A percentile compares a stretch with the other conserved stretches of the same genome.
Evolutionary conservation across 2,113 vertebrate genomes (phyloP).

Genomic region (Menura novaehollandiae): DNA sequence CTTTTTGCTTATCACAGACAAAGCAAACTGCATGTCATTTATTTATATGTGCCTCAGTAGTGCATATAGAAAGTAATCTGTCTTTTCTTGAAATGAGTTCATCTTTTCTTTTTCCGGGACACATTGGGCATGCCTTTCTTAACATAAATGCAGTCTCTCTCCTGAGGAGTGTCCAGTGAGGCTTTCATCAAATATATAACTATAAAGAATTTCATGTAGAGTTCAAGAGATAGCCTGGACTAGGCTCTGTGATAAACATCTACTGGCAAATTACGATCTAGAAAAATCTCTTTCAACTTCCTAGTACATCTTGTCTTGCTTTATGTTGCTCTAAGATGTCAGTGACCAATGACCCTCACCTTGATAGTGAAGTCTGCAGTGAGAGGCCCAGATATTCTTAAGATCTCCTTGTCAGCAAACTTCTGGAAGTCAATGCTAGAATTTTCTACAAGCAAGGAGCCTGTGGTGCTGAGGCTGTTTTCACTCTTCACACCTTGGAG

Average conservation of each 20-base stretch:
- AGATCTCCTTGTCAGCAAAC: constrained; percentile 88
- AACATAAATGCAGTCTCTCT: not conserved
- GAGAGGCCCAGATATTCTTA: constrained; percentile 88
- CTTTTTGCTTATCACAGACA: not conserved
- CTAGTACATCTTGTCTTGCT: not conserved
- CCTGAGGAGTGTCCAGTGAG: not conserved
- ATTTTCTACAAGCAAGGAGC: constrained; percentile 86
- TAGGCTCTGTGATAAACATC: not conserved
- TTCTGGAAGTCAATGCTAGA: constrained; percentile 92
- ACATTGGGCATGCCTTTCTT: not conserved
- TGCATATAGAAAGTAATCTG: not conserved
- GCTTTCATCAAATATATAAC: not conserved
- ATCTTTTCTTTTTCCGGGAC: not conserved
- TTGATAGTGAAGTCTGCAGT: constrained; percentile 92
- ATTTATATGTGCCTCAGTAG: not conserved
- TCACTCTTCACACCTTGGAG: constrained; percentile 87
- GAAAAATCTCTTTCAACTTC: not conserved
- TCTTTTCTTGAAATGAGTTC: not conserved
- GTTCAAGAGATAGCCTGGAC: not conserved
- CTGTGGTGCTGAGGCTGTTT: constrained; percentile 77
- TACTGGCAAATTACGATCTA: not conserved
- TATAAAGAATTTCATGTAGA: not conserved
- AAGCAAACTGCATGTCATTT: not conserved
- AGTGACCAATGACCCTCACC: constrained; percentile 69
- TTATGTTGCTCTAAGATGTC: not conserved